Evolutionary conservation across 2,888 invertebrate species (phyloP), one percentile per base, ranked within the genome.

Genomic region (Sicus ferrugineus): DNA sequence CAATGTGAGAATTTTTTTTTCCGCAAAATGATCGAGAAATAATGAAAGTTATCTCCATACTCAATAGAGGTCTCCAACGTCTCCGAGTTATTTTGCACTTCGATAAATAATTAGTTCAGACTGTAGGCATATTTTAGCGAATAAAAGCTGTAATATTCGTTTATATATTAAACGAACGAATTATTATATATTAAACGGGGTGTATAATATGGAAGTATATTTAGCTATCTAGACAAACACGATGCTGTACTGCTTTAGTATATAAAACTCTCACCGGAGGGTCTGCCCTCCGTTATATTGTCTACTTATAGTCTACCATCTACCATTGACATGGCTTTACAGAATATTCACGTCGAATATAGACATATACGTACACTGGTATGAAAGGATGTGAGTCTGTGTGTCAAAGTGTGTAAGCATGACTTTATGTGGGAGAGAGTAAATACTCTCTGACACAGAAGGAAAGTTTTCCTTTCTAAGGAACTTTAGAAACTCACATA

Each of bases 271-370:
- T 61, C 42, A 23, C 42, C 77, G 79, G 78, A 78, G 77, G 72
- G 75, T 69, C 76, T 79, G 78, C 79, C 81, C 71, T 46, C 19
- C 14, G 11, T 2, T 67, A 79, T 81, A 81, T 81, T 81, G 81
- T 81, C 81, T 81, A 81, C 78, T 81, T 81, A 75, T 67, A 79
- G 75, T 67, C 48, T 31, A 67, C 30, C 48, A 62, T 59, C 42
- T 30, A 54, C 69, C 64, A 67, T n/a, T n/a, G n/a, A 70, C 46
- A 56, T 26, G 19, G 34, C 62, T 64, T 26, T 63, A 42, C 59
- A 30, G 34, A n/a, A 23, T 34, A 30, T 28, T 38, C 28, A 34
- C 11, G 34, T 14, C 14, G 34, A 34, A 34, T 14, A 34, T 34
- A 34, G 34, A 2, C n/a, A 54, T 58, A 38, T 67, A 67, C 42